phyloP scores from a whole-genome alignment of 2,113 vertebrate genomes.

The Centropus unirufus region DNA sequence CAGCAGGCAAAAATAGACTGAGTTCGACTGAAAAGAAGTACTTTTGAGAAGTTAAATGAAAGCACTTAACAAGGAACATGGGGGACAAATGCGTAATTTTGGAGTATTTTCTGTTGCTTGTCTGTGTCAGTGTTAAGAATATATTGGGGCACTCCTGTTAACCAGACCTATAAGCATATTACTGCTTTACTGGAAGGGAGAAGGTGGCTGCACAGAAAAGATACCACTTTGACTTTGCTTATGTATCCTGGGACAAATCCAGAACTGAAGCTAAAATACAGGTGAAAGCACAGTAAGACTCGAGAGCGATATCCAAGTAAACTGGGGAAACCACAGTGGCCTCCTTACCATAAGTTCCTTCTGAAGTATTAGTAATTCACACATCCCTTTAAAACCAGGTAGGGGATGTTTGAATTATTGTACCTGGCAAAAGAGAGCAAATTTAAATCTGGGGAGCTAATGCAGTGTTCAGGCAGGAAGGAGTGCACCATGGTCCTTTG shows the following conservation, averaged over 20 bases:
- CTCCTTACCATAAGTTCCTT: neutral
- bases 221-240: neutral
- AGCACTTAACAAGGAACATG: neutral
- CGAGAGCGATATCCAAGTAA: neutral
- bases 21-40: neutral
- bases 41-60: neutral
- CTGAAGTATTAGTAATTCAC: neutral
- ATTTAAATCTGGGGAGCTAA: neutral
- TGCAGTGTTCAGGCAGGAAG: neutral
- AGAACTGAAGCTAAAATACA: neutral
- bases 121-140: neutral
- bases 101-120: neutral
- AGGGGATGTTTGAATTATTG: neutral
- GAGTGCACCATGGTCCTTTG: neutral
- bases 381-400: neutral
- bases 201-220: neutral
- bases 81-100: neutral
- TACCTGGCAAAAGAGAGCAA: neutral
- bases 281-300: neutral
- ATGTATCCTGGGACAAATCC: neutral
- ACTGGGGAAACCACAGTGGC: neutral
- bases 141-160: neutral
- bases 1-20: neutral
- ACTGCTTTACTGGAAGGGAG: neutral
- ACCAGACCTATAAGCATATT: neutral